phyloP scores from a whole-genome alignment of 1,140 invertebrate genomes.

The Caenorhabditis inopinata region DNA sequence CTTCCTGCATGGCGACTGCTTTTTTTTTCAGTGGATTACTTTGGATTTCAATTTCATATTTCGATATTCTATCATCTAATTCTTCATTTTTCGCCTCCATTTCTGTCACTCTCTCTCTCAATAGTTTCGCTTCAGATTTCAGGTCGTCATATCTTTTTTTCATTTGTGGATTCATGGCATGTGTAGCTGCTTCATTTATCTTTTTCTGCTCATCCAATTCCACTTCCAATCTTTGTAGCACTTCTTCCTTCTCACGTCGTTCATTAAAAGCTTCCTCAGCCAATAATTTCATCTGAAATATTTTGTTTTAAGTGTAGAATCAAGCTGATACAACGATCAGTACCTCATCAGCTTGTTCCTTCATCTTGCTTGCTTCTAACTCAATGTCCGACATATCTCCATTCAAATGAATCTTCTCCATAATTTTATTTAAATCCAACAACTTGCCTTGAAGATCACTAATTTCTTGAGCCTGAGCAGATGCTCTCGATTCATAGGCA shows the following conservation, averaged over 20 bases:
- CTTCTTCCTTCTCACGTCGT: not conserved
- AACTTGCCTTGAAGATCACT: not conserved
- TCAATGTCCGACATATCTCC: slow-evolving; percentile 23
- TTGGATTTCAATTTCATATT: slow-evolving; percentile 7
- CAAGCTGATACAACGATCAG: not conserved
- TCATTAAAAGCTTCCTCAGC: slow-evolving; percentile 1
- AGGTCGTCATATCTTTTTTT: slow-evolving; percentile 12
- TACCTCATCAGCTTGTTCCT: slow-evolving; percentile 24
- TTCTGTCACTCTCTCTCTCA: not conserved
- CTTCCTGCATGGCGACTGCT: not conserved
- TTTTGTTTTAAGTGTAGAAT: not conserved
- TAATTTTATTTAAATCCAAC: slow-evolving; percentile 16
- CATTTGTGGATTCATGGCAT: slow-evolving; percentile 19
- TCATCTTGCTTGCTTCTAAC: slow-evolving; percentile 18
- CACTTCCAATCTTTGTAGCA: not conserved
- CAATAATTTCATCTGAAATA: not conserved
- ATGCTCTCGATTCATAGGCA: slow-evolving; percentile 11
- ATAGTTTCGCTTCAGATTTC: not conserved
- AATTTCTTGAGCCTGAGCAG: not conserved
- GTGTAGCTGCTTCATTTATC: not conserved
- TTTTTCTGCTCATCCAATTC: not conserved
- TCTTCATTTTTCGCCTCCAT: slow-evolving; percentile 9
- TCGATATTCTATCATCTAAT: not conserved
- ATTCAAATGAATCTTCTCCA: slow-evolving; percentile 26
- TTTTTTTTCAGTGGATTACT: slow-evolving; percentile 12